Base-by-base conservation (phyloP, 2,888 invertebrate genomes). In the Phortica okadai region DNA sequence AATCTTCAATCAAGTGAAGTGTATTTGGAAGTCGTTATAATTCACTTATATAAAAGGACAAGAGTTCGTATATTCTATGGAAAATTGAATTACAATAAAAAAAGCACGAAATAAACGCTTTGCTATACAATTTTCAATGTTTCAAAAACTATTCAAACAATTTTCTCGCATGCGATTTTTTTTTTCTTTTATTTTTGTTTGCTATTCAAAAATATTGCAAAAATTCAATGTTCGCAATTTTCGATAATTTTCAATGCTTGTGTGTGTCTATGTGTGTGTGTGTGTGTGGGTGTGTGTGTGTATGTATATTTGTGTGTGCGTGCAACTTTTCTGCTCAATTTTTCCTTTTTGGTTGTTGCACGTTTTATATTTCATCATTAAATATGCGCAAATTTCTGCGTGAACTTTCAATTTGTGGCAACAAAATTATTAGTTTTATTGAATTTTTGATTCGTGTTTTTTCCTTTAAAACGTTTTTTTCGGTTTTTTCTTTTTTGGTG, bases 391-490 rank as follows among this genome's bases (percentile, higher is more conserved):
- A 42, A 66, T 41, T 62, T 16, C 41, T 45, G 64, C 42, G 44
- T 69, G 69, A 67, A 42, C 44, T 44, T 69, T 45, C 45, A 69
- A 69, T 69, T 69, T 45, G 66, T 41, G 42, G 62, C 25, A 8
- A 25, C 62, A 16, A 62, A 25, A 62, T 62, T 62, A 25, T 62
- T 59, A 69, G 21, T 21, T n/a, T 42, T 69, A 42, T 69, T 44
- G 14, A 45, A 44, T 50, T 69, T 69, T 50, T 69, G n/a, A 45
- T 69, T 8, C 66, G 16, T 66, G 45, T n/a, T 69, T 11, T 21
- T 62, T 11, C 59, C 25, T 7, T 0, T 59, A 21, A 21, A 8
- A 62, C 62, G 5, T 62, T 59, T 59, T 21, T n/a, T 59, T 59
- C 7, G 21, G 4, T 59, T 2, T 1, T 3, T 6, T 7, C 14